Base-by-base conservation (phyloP, 2,888 invertebrate species). In the Eupithecia tripunctaria region DNA sequence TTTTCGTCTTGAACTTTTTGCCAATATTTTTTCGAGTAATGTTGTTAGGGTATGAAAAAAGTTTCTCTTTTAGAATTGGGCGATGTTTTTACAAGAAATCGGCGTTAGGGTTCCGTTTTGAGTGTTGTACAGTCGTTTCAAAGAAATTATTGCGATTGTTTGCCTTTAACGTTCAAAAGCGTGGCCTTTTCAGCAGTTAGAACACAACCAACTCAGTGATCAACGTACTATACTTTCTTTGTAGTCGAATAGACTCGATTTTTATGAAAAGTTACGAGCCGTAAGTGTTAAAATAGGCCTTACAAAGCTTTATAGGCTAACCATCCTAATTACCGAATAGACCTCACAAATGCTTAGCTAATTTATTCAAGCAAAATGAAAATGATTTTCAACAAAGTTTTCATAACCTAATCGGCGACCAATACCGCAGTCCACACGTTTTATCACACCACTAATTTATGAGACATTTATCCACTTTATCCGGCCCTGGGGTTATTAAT, bases 381-480 rank as follows among this genome's bases (percentile, higher is more conserved):
- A 15, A 21, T 6, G 12, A 36, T 64, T 41, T 36, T 64, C 38
- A 38, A 38, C 59, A 67, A 74, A 74, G 72, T 72, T 72, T 65
- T 67, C 67, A 60, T 56, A 72, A 64, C 67, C 76, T 72, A 75
- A 79, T 74, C 73, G 68, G 51, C 25, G 51, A 59, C 62, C 69
- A 66, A 71, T 63, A 67, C 71, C 69, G 32, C 59, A 66, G 64
- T 32, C 69, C 74, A 76, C 81, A 78, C 80, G 80, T 85, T 81
- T 83, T 80, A 82, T 82, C 75, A 76, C 74, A 78, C 81, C 78
- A 72, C 79, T 74, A 84, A 84, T 85, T 84, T 85, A 85, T 82
- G 81, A 80, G 81, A 84, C 83, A 80, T 82, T 84, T 84, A 84
- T 82, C 82, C 82, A 80, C 76, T 82, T 82, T 80, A 83, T 81